Evolutionary conservation across 2,797 vertebrate species (phyloP), one percentile per base, ranked within the genome.

Genomic region (Mionectes olivaceus): DNA sequence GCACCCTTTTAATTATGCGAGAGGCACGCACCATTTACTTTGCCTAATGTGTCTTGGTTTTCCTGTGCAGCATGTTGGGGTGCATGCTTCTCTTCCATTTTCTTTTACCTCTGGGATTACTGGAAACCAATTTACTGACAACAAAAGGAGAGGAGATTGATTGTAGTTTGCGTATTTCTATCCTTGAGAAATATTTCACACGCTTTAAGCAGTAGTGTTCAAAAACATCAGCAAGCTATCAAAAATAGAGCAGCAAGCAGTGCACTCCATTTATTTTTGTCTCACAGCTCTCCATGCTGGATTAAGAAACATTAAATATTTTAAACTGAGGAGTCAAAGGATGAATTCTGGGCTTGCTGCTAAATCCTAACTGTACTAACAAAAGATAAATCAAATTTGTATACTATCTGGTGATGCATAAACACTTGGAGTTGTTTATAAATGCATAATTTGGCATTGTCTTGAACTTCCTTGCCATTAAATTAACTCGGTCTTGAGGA

Each of bases 131-230:
- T 95, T 97, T 96, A 56, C 75, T 87, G 83, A 83, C 30, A 35
- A 92, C 69, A 90, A 93, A 90, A 83, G 61, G 37, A 82, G 61
- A 88, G 71, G 30, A 16, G 8, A 28, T 64, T 57, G 22, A 3
- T 68, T 85, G 55, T 71, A 73, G 32, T 94, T 81, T 89, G 49
- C 43, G 41, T 79, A 47, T 95, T 97, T 95, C 78, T 90, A 25
- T 95, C 93, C 87, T 93, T 95, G 93, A 97, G 84, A 97, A 97
- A 95, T 92, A 94, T 91, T 97, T 97, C 87, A 93, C 85, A 35
- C 2, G 1, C 25, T 87, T 94, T 80, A 93, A 96, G 55, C 53
- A 70, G 83, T 19, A 30, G 30, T 71, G 76, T 93, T 92, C 55
- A 91, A 90, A 89, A 97, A 93, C 83, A 53, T 52, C 92, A 93